Evolutionary conservation across 2,797 vertebrate genomes (phyloP), one percentile per base, ranked within the genome.

Genomic region (Bovichtus diacanthus): DNA sequence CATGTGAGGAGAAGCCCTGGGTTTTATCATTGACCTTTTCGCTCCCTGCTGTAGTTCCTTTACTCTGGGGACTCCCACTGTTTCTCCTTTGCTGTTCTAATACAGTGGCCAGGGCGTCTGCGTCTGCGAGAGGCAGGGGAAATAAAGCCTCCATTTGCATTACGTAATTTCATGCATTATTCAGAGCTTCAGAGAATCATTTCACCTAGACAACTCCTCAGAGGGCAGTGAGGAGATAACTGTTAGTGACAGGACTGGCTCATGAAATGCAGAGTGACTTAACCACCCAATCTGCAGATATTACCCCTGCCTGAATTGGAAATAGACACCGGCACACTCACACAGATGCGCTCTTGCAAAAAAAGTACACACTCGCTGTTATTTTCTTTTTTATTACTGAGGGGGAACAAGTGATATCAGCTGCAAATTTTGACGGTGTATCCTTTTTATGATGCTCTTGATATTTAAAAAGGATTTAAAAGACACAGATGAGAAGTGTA

Each of bases 91-190:
- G 75, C 87, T 58, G 74, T 56, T 83, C 74, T 80, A 82, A 87
- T 76, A 74, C 88, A 80, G 88, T 51, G 81, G 84, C 80, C 82
- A 69, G 6, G 41, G 70, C 21, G 76, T 81, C 85, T 78, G 86
- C 21, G 12, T 81, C 85, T 77, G 86, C 25, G 15, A 82, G 82
- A 77, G 86, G 80, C 86, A 65, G 81, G 87, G 91, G 91, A 89
- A 90, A 91, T 92, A 89, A 92, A 93, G 88, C 80, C 88, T 85
- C 90, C 89, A 94, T 94, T 93, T 93, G 91, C 91, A 94, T 94
- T 90, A 94, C 88, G 92, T 94, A 93, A 94, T 94, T 94, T 94
- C 90, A 95, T 95, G 92, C 90, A 95, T 95, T 94, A 95, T 94
- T 93, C 93, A 95, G 89, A 77, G 81, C 59, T 86, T 86, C 21